Evolutionary conservation across 2,888 invertebrate species (phyloP).

Genomic region (Caenorhabditis sp.): DNA sequence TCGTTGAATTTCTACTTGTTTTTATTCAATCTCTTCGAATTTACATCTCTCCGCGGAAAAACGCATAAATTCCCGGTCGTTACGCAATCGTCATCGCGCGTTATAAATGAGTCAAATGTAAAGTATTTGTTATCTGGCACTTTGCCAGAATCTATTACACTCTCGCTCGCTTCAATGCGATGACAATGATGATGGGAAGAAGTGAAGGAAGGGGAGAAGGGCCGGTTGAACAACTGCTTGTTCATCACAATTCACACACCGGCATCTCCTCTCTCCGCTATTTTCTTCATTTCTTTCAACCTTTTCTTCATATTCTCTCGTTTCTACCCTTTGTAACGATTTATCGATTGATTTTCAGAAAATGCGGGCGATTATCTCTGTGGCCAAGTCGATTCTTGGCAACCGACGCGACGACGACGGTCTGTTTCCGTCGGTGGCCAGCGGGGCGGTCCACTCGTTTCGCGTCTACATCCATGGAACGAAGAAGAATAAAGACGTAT

Average conservation of each 20-base stretch:
- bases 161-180: conserved; percentile 13
- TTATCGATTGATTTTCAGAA: too few relatives aligned
- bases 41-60: too few relatives aligned
- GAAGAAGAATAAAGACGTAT: conserved; percentile 43
- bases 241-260: conserved; percentile 9
- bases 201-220: neutral
- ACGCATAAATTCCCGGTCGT: conserved; percentile 9
- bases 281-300: neutral
- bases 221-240: conserved; percentile 42
- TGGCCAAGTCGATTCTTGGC: conserved; percentile 50
- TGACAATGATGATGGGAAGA: conserved; percentile 27
- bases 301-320: conserved; percentile 10
- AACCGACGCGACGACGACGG: conserved; percentile 38
- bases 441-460: conserved; percentile 35
- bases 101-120: conserved; percentile 24
- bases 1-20: neutral
- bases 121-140: conserved; percentile 52
- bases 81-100: conserved; percentile 1
- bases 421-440: neutral
- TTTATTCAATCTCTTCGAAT: neutral
- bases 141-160: conserved; percentile 54
- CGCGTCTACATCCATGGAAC: conserved; percentile 45
- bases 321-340: neutral
- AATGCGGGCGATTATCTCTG: conserved; percentile 51
- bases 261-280: neutral